These are phyloP conservation scores for Bubo scandiacus DNA, from an alignment of 2,113 vertebrate species.

Conservation along the genomic window DNA sequence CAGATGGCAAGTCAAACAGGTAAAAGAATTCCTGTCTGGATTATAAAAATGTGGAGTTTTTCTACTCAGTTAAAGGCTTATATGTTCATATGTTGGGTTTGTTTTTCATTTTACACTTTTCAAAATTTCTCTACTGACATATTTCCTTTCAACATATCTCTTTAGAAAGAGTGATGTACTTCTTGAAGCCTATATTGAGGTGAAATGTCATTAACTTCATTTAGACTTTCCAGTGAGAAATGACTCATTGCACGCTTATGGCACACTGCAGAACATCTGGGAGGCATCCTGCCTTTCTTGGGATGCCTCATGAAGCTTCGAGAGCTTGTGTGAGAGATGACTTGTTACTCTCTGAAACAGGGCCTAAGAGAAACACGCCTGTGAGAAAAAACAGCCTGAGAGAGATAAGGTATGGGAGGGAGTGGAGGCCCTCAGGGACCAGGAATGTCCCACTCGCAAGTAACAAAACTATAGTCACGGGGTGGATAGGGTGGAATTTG, in stretches of 20 bases:
- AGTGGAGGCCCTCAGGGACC: too few relatives aligned
- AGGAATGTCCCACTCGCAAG: too few relatives aligned
- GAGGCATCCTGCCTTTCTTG: neutral
- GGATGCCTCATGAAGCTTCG: neutral
- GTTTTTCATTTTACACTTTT: neutral
- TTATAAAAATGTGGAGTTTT: neutral
- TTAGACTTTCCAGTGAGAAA: neutral
- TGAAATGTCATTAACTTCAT: neutral
- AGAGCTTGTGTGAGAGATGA: neutral
- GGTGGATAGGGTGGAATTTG: too few relatives aligned
- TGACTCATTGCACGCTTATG: rapidly evolving
- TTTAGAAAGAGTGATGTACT: rapidly evolving
- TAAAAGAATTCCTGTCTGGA: neutral
- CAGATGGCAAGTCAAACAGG: neutral
- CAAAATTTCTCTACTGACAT: neutral
- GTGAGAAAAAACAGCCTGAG: too few relatives aligned
- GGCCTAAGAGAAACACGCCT: too few relatives aligned
- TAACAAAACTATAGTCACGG: too few relatives aligned
- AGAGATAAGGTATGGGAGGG: too few relatives aligned
- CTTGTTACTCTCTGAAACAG: too few relatives aligned
- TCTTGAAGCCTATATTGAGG: neutral
- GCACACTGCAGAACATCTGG: neutral
- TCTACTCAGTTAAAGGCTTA: neutral
- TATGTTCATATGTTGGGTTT: neutral
- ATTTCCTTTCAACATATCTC: neutral